Percentiles rank a stretch among this genome's conserved stretches.
Evolutionary conservation across 2,888 invertebrate genomes (phyloP).

Genomic region (Synanthedon tipuliformis): DNA sequence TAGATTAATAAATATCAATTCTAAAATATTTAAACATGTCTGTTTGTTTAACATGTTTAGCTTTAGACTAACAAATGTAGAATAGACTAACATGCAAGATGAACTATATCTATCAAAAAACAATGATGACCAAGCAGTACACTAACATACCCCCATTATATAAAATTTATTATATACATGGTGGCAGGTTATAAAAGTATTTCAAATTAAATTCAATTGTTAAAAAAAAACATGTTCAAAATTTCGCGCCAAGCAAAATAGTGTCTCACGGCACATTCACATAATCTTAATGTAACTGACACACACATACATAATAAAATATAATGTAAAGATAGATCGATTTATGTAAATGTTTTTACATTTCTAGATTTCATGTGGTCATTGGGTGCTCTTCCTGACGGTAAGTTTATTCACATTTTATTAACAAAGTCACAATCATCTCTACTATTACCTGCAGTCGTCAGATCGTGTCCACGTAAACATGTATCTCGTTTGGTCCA

Average conservation of each 20-base stretch:
- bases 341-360: slow-evolving; percentile 72
- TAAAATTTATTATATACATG: slow-evolving; percentile 18
- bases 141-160: slow-evolving; percentile 57
- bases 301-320: slow-evolving; percentile 35
- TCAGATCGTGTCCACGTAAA: slow-evolving; percentile 18
- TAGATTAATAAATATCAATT: slow-evolving; percentile 68
- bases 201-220: slow-evolving; percentile 11
- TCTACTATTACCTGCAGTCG: slow-evolving; percentile 31
- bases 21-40: slow-evolving; percentile 62
- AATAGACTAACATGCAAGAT: slow-evolving; percentile 58
- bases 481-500: neutral
- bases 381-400: slow-evolving; percentile 97
- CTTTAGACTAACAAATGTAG: slow-evolving; percentile 66
- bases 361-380: slow-evolving; percentile 99
- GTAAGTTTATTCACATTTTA: slow-evolving; percentile 75
- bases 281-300: neutral
- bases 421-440: slow-evolving; percentile 43
- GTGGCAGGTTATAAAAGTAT: slow-evolving; percentile 42
- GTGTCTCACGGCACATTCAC: slow-evolving; percentile 59
- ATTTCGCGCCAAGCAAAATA: slow-evolving; percentile 67
- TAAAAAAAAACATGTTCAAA: slow-evolving; percentile 11
- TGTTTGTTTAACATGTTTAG: slow-evolving; percentile 72
- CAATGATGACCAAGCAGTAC: slow-evolving; percentile 29
- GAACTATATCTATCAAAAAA: slow-evolving; percentile 23
- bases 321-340: slow-evolving; percentile 64